Percentiles rank a stretch among this genome's conserved stretches.
These are phyloP conservation scores for Pseudopipra pipra DNA, from an alignment of 2,113 vertebrate genomes.

Conservation along the genomic window DNA sequence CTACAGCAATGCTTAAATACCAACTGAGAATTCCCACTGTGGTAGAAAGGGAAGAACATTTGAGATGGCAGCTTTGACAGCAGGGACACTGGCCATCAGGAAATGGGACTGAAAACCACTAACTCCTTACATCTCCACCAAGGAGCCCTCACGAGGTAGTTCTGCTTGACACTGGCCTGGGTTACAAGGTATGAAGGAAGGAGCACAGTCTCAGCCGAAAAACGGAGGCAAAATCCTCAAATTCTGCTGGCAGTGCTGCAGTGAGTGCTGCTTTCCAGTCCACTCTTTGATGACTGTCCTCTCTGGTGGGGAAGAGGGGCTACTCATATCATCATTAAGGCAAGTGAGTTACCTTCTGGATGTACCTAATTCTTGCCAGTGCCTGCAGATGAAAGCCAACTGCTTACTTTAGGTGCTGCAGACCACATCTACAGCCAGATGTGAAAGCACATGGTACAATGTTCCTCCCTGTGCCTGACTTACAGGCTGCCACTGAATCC, in stretches of 20 bases:
- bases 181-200: background rate
- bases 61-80: background rate
- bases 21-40: background rate
- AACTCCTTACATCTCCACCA: background rate
- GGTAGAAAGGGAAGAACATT: background rate
- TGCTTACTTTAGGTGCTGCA: background rate
- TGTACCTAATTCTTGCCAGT: background rate
- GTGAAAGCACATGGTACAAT: background rate
- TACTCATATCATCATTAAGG: background rate
- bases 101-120: background rate
- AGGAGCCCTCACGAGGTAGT: background rate
- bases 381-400: background rate
- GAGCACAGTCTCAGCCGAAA: background rate
- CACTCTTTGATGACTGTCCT: background rate
- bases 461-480: background rate
- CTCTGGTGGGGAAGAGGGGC: background rate
- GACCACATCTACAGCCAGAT: background rate
- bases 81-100: background rate
- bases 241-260: background rate
- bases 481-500: fast-evolving
- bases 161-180: background rate
- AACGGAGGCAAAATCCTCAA: background rate
- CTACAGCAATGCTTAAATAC: background rate
- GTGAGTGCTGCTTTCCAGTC: background rate
- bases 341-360: background rate